A percentile compares a stretch with the other conserved stretches of the same genome.
Conservation (phyloP, 2,888 invertebrate genomes). For the Brachypalpus laphriformis region DNA sequence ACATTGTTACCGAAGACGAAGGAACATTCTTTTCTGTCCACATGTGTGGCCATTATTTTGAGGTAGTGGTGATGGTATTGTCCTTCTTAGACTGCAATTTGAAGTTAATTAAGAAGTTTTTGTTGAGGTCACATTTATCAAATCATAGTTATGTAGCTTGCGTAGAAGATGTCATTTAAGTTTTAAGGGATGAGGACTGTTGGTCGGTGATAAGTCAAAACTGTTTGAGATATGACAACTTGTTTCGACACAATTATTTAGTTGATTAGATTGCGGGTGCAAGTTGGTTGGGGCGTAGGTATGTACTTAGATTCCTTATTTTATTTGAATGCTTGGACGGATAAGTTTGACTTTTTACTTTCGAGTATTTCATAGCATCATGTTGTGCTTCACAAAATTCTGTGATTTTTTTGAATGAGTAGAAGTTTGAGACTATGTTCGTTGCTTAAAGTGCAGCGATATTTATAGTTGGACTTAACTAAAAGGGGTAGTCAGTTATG, state of each 20-base stretch:
- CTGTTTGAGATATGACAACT: constrained; percentile 10
- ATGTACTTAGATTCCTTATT: too few species aligned
- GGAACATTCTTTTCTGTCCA: not conserved
- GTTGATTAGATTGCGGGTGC: not conserved
- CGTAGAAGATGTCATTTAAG: not conserved
- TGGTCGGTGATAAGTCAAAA: not conserved
- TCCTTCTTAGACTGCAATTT: constrained; percentile 1
- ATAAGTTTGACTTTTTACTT: too few species aligned
- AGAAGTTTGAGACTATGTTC: too few species aligned
- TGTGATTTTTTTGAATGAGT: too few species aligned
- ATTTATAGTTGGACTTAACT: too few species aligned
- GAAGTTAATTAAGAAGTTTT: constrained; percentile 27
- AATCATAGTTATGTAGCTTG: not conserved
- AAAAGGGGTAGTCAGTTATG: too few species aligned
- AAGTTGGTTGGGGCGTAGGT: not conserved
- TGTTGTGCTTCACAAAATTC: too few species aligned
- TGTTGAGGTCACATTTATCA: not conserved
- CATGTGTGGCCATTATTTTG: not conserved
- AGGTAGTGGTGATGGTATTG: not conserved
- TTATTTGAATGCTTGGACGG: too few species aligned
- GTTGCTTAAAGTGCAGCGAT: too few species aligned
- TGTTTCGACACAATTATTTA: constrained; percentile 10
- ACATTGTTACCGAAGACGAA: not conserved
- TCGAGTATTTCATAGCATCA: too few species aligned
- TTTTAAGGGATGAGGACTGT: not conserved